These are phyloP conservation scores for Metaphire vulgaris DNA, from an alignment of 1,140 invertebrate genomes.

Conservation along the genomic window DNA sequence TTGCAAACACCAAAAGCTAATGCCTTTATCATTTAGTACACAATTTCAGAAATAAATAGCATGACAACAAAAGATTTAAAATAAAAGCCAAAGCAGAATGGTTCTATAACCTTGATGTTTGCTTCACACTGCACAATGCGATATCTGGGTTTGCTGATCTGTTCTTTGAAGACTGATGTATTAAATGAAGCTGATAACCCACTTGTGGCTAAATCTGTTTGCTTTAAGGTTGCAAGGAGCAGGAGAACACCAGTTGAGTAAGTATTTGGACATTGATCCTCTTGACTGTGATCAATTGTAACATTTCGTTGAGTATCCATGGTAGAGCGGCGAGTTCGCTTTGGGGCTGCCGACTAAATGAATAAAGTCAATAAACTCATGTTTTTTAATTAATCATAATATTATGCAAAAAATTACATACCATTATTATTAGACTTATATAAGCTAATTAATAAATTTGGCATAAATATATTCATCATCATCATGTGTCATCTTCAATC, in stretches of 20 bases:
- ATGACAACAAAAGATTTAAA: no score
- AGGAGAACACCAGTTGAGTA: background rate
- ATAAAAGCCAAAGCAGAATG: no score
- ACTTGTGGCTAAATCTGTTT: background rate
- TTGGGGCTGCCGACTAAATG: background rate
- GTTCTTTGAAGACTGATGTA: background rate
- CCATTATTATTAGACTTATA: no score
- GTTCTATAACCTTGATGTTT: background rate
- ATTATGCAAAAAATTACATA: no score
- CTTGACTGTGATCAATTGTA: background rate
- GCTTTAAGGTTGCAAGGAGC: background rate
- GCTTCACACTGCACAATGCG: background rate
- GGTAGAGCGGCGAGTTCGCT: background rate
- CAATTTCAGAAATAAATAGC: no score
- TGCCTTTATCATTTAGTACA: no score
- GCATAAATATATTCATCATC: no score
- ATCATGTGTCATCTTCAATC: no score
- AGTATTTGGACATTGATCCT: background rate
- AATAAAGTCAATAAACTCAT: background rate
- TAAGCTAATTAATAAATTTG: no score
- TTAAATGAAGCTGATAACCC: background rate
- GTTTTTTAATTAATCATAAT: no score
- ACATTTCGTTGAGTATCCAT: background rate
- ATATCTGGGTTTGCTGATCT: background rate
- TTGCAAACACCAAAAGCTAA: no score